phyloP scores from a whole-genome alignment of 2,113 vertebrate species.

The Odocoileus virginianus region DNA sequence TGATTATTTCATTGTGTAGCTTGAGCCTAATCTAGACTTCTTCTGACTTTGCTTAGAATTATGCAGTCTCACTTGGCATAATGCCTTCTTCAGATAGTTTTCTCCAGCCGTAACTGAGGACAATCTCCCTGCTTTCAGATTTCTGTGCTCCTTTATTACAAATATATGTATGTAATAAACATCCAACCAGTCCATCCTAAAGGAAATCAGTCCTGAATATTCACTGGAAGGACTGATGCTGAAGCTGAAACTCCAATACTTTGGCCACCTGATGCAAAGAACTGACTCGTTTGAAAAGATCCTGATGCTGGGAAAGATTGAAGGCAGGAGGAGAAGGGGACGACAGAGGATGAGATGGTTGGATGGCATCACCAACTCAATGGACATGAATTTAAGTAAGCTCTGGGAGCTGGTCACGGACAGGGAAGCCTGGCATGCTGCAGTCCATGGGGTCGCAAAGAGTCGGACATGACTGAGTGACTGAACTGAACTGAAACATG shows the following conservation, averaged over 20 bases:
- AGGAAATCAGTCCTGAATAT: background rate
- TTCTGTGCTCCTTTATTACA: background rate
- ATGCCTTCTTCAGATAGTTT: background rate
- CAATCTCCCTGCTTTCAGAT: background rate
- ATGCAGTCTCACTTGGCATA: background rate
- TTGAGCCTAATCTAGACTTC: background rate
- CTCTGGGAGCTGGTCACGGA: background rate
- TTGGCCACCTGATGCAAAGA: background rate
- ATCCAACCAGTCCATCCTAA: background rate
- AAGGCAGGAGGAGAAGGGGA: background rate
- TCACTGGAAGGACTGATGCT: background rate
- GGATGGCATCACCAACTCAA: background rate
- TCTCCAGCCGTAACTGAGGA: background rate
- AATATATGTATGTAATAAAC: background rate
- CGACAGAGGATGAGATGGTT: background rate
- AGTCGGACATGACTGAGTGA: rapidly evolving
- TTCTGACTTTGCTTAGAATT: background rate
- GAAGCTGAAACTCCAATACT: background rate
- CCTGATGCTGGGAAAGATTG: background rate
- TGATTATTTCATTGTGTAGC: background rate
- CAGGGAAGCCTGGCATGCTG: background rate
- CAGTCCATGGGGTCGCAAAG: background rate
- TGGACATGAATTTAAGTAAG: background rate
- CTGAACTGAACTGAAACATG: background rate
- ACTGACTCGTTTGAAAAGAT: background rate